These are phyloP conservation scores for Tetragnatha versicolor DNA, from an alignment of 1,140 invertebrate genomes.

Conservation along the genomic window DNA sequence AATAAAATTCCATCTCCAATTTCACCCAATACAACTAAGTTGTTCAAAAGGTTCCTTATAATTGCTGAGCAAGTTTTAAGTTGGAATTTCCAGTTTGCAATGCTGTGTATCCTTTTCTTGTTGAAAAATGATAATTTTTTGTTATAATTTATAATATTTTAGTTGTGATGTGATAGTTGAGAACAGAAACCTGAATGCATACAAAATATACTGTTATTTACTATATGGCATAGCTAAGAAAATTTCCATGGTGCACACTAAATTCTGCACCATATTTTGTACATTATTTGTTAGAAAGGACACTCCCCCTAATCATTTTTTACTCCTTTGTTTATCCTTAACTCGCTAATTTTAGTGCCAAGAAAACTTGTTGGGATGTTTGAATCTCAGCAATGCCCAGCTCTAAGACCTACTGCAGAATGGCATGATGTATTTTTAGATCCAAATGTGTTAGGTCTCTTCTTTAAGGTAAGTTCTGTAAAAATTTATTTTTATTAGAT, in stretches of 20 bases:
- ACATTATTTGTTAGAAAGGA: too few relatives aligned
- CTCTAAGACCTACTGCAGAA: conserved; percentile 69
- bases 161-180: too few relatives aligned
- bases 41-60: conserved; percentile 69
- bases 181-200: too few relatives aligned
- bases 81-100: conserved; percentile 73
- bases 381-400: conserved; percentile 70
- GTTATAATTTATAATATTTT: too few relatives aligned
- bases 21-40: conserved; percentile 65
- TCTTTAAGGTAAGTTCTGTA: conserved; percentile 72
- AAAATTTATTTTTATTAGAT: neutral
- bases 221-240: too few relatives aligned
- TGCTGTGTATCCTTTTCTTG: conserved; percentile 54
- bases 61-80: conserved; percentile 77
- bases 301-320: too few relatives aligned
- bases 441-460: conserved; percentile 75
- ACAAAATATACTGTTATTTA: too few relatives aligned
- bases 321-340: neutral
- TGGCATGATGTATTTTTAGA: conserved; percentile 83
- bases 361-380: conserved; percentile 76
- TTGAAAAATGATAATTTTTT: too few relatives aligned
- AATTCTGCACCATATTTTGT: too few relatives aligned
- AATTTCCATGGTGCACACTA: too few relatives aligned
- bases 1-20: conserved; percentile 68
- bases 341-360: conserved; percentile 66